These are phyloP conservation scores for Lagopus muta DNA, from an alignment of 2,113 vertebrate genomes.

Conservation along the genomic window DNA sequence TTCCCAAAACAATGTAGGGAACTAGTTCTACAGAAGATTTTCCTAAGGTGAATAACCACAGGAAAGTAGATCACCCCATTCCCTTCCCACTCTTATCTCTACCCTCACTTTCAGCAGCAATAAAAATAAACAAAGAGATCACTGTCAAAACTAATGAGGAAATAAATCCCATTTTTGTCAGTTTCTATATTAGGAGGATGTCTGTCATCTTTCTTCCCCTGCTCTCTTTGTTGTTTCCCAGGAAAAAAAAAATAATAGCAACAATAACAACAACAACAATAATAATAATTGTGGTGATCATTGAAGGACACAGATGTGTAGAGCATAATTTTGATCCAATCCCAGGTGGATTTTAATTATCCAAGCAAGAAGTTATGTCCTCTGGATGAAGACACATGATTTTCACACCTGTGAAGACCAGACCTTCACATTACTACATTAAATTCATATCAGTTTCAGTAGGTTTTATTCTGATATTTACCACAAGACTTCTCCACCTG, in stretches of 20 bases:
- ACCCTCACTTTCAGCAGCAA: background rate
- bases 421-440: background rate
- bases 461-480: background rate
- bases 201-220: background rate
- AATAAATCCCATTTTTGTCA: constrained; percentile 31
- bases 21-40: background rate
- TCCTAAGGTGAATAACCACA: background rate
- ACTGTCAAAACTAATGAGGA: constrained; percentile 25
- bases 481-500: background rate
- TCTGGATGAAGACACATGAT: background rate
- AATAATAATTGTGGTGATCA: background rate
- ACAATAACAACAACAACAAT: too few species aligned
- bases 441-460: background rate
- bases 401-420: background rate
- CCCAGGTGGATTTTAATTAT: constrained; percentile 15
- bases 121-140: constrained; percentile 29
- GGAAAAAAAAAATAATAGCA: background rate
- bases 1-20: background rate
- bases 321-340: background rate
- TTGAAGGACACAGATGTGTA: constrained; percentile 4
- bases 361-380: background rate
- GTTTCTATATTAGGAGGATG: background rate
- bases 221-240: background rate
- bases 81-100: background rate
- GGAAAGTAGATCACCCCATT: background rate